Conservation (phyloP, 2,797 vertebrate species). For the Hemibagrus guttatus region DNA sequence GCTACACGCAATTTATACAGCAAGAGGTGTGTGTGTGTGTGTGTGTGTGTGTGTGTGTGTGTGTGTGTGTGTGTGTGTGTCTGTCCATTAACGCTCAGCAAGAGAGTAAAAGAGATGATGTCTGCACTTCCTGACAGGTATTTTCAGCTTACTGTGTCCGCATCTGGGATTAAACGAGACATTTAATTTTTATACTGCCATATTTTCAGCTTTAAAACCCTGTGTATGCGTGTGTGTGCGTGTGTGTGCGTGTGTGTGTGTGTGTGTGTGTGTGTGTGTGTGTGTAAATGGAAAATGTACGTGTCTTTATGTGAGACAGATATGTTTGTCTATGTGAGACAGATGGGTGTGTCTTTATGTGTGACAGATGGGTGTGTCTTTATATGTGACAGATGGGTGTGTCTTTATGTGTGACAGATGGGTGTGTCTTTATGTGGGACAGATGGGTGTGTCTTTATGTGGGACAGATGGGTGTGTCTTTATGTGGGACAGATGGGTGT, state of each 20-base stretch:
- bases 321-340: neutral
- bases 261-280: neutral
- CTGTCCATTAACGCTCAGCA: conserved; percentile 34
- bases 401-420: neutral
- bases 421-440: neutral
- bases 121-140: conserved; percentile 51
- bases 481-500: neutral
- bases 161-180: conserved; percentile 40
- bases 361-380: neutral
- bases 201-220: neutral
- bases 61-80: conserved; percentile 32
- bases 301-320: neutral
- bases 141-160: conserved; percentile 46
- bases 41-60: conserved; percentile 34
- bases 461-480: neutral
- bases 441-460: neutral
- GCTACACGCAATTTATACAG: conserved; percentile 50
- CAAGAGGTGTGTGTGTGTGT: conserved; percentile 43
- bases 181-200: conserved; percentile 35
- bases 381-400: no score
- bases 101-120: conserved; percentile 52
- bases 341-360: neutral
- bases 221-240: neutral
- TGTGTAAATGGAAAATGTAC: neutral
- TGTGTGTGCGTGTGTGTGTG: neutral